These are phyloP conservation scores for Hepsetus odoe DNA, from an alignment of 2,113 vertebrate genomes.

Conservation along the genomic window DNA sequence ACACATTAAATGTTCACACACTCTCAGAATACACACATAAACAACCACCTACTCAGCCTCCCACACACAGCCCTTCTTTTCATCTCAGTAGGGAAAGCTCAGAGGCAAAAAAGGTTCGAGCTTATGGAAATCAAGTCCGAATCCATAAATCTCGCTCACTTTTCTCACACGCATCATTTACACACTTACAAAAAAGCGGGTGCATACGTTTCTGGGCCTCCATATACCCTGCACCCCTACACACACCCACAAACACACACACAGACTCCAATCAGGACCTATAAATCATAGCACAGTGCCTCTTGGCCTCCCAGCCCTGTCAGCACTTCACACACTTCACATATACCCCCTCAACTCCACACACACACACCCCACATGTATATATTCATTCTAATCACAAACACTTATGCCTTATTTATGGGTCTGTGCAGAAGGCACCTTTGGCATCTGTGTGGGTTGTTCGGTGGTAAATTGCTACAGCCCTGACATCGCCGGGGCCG, in stretches of 20 bases:
- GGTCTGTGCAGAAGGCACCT: constrained; percentile 36
- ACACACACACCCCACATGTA: constrained; percentile 21
- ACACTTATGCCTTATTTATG: constrained; percentile 55
- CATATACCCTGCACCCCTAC: not conserved
- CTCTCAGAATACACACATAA: constrained; percentile 10
- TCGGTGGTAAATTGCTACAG: constrained; percentile 49
- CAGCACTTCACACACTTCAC: constrained; percentile 46
- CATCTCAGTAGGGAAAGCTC: not conserved
- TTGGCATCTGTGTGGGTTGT: constrained; percentile 43
- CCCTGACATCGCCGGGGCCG: constrained; percentile 31
- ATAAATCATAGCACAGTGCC: constrained; percentile 43
- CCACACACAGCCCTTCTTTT: constrained; percentile 15
- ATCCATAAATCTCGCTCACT: constrained; percentile 32
- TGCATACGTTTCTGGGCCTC: not conserved
- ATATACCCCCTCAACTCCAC: constrained; percentile 6
- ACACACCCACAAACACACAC: not conserved
- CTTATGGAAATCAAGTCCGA: constrained; percentile 42
- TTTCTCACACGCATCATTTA: not conserved
- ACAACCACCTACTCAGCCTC: not conserved
- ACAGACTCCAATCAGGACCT: constrained; percentile 12
- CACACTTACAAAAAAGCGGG: not conserved
- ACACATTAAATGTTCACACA: not conserved
- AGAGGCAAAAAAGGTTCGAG: not conserved
- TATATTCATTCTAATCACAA: constrained; percentile 53
- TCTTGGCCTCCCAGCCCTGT: constrained; percentile 41